phyloP scores from a whole-genome alignment of 2,113 vertebrate genomes.

The Arizona elegans region DNA sequence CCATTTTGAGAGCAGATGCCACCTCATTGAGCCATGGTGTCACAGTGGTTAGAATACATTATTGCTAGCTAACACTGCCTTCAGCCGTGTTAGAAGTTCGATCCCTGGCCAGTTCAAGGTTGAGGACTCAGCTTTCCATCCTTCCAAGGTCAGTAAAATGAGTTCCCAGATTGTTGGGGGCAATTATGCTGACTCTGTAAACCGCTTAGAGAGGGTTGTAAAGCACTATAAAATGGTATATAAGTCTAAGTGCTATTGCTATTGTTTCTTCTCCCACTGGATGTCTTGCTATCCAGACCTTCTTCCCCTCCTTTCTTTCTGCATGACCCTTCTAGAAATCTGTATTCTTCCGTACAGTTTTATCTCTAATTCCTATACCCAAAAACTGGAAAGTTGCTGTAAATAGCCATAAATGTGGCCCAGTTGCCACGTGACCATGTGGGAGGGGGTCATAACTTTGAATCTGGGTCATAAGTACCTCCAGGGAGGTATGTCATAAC shows the following conservation, averaged over 20 bases:
- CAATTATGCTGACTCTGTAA: not conserved
- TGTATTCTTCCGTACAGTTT: not conserved
- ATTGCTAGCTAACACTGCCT: not conserved
- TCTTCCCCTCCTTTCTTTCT: not conserved
- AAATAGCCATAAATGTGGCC: not conserved
- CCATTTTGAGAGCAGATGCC: not conserved
- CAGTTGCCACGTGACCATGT: not conserved
- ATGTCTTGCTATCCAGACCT: not conserved
- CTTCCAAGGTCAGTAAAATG: not conserved
- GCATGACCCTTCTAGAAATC: not conserved
- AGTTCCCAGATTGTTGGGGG: not conserved
- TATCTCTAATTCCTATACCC: not conserved
- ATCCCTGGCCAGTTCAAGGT: not conserved
- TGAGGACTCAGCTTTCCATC: not conserved
- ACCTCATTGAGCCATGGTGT: not conserved
- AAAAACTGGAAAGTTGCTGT: not conserved
- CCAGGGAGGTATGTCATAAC: not conserved
- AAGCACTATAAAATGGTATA: not conserved
- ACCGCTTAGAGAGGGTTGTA: not conserved
- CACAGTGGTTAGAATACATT: not conserved
- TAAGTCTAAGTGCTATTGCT: not conserved
- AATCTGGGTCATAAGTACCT: not conserved
- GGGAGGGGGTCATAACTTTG: not conserved
- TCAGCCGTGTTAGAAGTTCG: not conserved
- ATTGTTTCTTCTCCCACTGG: not conserved